Conservation (phyloP, 2,113 vertebrate species). For the Numida meleagris region DNA sequence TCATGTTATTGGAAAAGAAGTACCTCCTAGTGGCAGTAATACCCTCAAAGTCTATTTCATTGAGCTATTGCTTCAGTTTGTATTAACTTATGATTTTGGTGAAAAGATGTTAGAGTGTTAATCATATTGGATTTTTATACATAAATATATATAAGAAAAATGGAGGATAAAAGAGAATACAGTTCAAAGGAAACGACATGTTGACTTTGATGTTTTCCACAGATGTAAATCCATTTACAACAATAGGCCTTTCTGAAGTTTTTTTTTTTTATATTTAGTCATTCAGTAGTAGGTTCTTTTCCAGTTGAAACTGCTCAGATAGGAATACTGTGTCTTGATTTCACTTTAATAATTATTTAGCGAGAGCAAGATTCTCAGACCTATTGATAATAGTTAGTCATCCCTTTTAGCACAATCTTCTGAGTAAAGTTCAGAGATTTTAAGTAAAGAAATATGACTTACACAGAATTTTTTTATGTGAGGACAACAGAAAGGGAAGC, state of each 20-base stretch:
- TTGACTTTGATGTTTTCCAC: conserved; percentile 62
- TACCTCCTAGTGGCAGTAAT: not conserved
- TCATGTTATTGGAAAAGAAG: not conserved
- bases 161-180: conserved; percentile 53
- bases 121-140: conserved; percentile 16
- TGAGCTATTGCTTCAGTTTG: not conserved
- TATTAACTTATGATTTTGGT: conserved; percentile 8
- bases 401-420: not conserved
- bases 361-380: not conserved
- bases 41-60: not conserved
- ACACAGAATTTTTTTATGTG: not conserved
- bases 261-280: conserved; percentile 14
- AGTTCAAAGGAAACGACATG: conserved; percentile 57
- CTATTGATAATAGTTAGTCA: not conserved
- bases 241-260: not conserved
- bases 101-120: not conserved
- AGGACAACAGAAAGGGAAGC: not conserved
- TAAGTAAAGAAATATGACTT: not conserved
- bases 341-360: not conserved
- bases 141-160: conserved; percentile 32
- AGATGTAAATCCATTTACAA: conserved; percentile 52
- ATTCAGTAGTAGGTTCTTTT: not conserved
- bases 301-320: not conserved
- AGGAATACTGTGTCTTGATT: not conserved
- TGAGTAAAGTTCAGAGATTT: not conserved